These are phyloP conservation scores for Addax nasomaculatus DNA, from an alignment of 2,113 vertebrate genomes.

Conservation along the genomic window DNA sequence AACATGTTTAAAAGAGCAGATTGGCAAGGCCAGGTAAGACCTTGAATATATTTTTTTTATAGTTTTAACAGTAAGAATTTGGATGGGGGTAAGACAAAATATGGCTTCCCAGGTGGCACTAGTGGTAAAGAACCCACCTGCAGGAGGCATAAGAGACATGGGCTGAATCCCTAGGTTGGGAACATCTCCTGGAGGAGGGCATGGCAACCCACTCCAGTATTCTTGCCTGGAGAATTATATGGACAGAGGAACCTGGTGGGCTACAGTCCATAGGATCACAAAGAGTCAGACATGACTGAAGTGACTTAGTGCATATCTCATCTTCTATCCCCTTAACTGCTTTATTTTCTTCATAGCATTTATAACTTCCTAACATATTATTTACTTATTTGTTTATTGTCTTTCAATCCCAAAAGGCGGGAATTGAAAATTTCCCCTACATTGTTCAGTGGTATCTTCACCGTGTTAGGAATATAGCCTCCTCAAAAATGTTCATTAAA, in stretches of 20 bases:
- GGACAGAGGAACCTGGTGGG: background rate
- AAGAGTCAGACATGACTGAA: background rate
- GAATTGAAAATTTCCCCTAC: background rate
- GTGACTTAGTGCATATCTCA: background rate
- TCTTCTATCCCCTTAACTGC: background rate
- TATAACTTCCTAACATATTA: background rate
- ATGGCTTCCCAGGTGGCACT: background rate
- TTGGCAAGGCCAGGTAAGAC: background rate
- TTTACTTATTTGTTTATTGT: background rate
- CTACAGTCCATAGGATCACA: background rate
- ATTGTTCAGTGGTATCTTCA: background rate
- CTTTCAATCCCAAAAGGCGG: background rate
- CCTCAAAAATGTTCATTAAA: background rate
- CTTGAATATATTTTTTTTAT: slow-evolving; percentile 39
- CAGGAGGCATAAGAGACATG: background rate
- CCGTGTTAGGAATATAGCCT: background rate
- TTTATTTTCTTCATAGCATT: background rate
- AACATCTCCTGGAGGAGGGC: background rate
- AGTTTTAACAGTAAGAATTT: slow-evolving; percentile 37
- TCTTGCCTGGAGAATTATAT: background rate
- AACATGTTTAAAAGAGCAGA: slow-evolving; percentile 17
- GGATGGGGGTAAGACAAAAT: slow-evolving; percentile 18
- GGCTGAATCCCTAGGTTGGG: background rate
- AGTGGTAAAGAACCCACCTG: background rate
- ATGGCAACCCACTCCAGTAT: background rate